Conservation (phyloP, 2,797 vertebrate species). For the Sebastes diaconus region DNA sequence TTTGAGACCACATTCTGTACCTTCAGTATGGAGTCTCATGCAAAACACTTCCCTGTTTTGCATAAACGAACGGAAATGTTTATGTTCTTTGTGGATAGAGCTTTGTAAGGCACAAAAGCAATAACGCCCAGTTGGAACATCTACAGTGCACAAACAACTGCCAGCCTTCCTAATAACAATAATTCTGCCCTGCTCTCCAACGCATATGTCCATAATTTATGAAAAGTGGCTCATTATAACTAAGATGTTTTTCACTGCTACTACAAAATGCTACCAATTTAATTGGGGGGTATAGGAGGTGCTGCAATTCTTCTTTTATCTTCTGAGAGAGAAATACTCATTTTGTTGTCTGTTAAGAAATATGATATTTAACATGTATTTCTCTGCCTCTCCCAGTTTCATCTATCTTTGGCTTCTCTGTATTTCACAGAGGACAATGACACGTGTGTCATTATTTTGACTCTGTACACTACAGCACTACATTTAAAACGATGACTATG, state of each 20-base stretch:
- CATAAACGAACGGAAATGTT: not conserved
- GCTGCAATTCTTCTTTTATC: slow-evolving; percentile 2
- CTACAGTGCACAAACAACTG: slow-evolving; percentile 1
- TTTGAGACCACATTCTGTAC: not conserved
- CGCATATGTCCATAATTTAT: slow-evolving; percentile 15
- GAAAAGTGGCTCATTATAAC: not conserved
- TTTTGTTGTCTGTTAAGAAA: not conserved
- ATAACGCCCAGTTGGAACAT: not conserved
- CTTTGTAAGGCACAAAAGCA: not conserved
- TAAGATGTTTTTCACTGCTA: slow-evolving; percentile 6
- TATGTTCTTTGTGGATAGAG: not conserved
- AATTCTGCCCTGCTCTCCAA: slow-evolving; percentile 6
- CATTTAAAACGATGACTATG: not conserved
- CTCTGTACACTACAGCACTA: not conserved
- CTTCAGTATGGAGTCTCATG: not conserved
- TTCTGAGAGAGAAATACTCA: not conserved
- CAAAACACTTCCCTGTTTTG: not conserved
- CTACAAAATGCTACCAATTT: not conserved
- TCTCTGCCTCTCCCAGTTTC: not conserved
- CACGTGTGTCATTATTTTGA: not conserved
- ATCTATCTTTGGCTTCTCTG: not conserved
- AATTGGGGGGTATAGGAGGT: not conserved
- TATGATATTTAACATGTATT: not conserved
- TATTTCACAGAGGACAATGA: not conserved
- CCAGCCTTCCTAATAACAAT: slow-evolving; percentile 16